Base-by-base conservation (phyloP, 2,888 invertebrate genomes). In the Drosophila monieri region DNA sequence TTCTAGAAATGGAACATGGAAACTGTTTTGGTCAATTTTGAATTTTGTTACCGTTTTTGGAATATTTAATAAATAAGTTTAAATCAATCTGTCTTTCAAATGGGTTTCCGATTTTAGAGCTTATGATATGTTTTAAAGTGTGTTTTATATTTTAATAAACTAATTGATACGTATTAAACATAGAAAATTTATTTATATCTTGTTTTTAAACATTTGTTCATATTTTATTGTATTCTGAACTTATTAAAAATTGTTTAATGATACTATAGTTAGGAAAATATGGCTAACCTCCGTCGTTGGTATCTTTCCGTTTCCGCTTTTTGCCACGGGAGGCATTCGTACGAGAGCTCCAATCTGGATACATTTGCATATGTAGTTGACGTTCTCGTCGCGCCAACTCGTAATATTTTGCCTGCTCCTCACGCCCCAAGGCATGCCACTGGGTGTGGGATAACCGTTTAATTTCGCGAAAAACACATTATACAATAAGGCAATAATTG, bases 401-500 rank as follows among this genome's bases (percentile, higher is more conserved):
- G 95, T 99, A 99, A 96, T 99, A 99, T 94, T 98, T 98, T 93
- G 98, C 97, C 94, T 99, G 99, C 94, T 99, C 98, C 93, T 98
- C 97, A 93, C 98, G 96, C 93, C 98, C 97, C 94, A 99, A 95
- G 93, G 98, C 98, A 95, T 99, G 99, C 99, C 99, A 99, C 98
- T 99, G 79, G 55, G 58, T 32, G 66, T 59, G 52, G 32, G 54
- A 69, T 60, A 61, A 49, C 32, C 41, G 39, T 60, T 47, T 47
- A 32, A 21, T 30, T 52, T 77, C 69, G 74, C 64, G 44, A 65
- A 54, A 55, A 61, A 53, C 39, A 64, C 47, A 64, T 64, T 46
- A 23, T 46, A 44, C 35, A 48, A 39, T 48, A 60, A 46, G 54
- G 44, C 49, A 70, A 71, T 70, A 44, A 43, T 62, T 41, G 49